Evolutionary conservation across 2,113 vertebrate species (phyloP).

Genomic region (Planiliza haematocheilus): DNA sequence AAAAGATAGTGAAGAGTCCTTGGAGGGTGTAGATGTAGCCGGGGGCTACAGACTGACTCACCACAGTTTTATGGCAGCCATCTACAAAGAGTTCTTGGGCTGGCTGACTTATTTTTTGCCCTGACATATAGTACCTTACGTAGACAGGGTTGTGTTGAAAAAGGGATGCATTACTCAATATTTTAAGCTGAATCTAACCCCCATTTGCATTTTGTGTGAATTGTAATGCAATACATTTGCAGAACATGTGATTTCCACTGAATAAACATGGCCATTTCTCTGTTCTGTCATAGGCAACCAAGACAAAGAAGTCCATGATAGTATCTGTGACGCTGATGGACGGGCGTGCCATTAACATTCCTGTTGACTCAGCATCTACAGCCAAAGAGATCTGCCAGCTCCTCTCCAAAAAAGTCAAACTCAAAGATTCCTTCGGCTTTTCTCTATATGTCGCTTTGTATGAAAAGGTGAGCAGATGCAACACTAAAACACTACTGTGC

Average conservation of each 20-base stretch:
- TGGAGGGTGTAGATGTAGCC: no score
- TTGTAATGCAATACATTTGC: not conserved
- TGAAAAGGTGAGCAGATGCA: conserved; percentile 86
- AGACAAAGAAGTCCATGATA: conserved; percentile 89
- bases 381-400: conserved; percentile 90
- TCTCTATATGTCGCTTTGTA: conserved; percentile 93
- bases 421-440: conserved; percentile 92
- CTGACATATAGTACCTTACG: no score
- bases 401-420: conserved; percentile 85
- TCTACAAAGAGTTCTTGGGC: no score
- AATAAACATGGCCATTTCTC: not conserved
- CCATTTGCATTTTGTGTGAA: no score
- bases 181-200: no score
- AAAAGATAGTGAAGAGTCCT: no score
- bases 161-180: no score
- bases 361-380: conserved; percentile 91
- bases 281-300: conserved; percentile 87
- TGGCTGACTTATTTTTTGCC: no score
- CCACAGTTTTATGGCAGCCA: no score
- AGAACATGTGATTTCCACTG: not conserved
- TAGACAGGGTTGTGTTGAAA: no score
- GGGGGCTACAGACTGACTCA: no score
- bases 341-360: conserved; percentile 85
- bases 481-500: no score
- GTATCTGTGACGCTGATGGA: conserved; percentile 89